Percentiles rank a stretch among this genome's conserved stretches.
phyloP scores from a whole-genome alignment of 2,797 vertebrate genomes.

The Artibeus lituratus region DNA sequence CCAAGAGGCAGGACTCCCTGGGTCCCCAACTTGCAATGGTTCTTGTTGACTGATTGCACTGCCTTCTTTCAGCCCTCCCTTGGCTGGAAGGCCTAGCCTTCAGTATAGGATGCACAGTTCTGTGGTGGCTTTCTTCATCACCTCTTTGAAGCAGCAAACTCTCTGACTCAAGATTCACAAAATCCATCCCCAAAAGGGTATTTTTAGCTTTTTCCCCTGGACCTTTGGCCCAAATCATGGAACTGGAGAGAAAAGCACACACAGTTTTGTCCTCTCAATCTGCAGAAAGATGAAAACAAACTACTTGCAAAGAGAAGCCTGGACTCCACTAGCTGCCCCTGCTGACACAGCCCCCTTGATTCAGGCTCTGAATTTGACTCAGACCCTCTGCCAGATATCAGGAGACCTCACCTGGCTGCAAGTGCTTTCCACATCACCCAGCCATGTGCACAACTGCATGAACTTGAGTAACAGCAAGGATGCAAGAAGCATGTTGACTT shows the following conservation, averaged over 20 bases:
- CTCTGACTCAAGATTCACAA: background rate
- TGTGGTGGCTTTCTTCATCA: rapidly evolving
- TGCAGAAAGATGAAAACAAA: background rate
- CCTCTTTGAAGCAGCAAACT: background rate
- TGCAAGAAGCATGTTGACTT: rapidly evolving
- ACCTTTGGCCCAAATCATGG: background rate
- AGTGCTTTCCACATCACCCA: no score
- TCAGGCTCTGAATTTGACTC: no score
- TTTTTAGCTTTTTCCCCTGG: background rate
- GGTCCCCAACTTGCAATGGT: background rate
- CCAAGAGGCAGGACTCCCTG: rapidly evolving
- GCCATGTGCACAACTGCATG: rapidly evolving
- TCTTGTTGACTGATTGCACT: rapidly evolving
- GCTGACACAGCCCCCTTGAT: background rate
- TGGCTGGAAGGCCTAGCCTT: rapidly evolving
- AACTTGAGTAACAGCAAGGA: no score
- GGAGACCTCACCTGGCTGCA: background rate
- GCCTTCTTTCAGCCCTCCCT: no score
- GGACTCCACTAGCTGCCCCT: no score
- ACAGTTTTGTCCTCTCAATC: background rate
- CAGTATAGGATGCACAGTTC: no score
- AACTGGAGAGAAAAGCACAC: background rate
- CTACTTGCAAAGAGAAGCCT: background rate
- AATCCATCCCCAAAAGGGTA: rapidly evolving
- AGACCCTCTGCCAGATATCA: rapidly evolving